Evolutionary conservation across 1,140 invertebrate species (phyloP), one percentile per base, ranked within the genome.

Genomic region (Trichoplusia ni): DNA sequence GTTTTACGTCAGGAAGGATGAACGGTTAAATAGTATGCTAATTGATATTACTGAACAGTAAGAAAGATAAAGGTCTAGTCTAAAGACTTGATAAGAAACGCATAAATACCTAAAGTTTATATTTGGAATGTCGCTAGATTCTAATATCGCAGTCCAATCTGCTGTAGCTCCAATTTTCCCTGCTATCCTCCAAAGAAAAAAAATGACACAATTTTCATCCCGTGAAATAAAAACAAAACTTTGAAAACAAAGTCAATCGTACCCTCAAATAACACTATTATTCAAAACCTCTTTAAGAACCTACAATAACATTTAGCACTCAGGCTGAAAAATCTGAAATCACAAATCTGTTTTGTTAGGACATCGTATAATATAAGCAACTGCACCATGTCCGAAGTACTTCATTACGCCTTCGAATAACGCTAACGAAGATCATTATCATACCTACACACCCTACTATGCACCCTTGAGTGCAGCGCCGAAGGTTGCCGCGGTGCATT

Each of bases 401-500:
- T 69, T 69, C 64, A 72, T 75, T 77, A 75, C 60, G 42, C 61
- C 61, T 60, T 65, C 63, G 75, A 82, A 84, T 82, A 77, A 74
- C 46, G 63, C 67, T 80, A 84, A 80, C 82, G 75, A 84, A 89
- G 82, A 87, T 89, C 74, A 84, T 85, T 89, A 85, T 85, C 82
- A 81, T 78, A 60, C 40, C 69, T 64, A 63, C 71, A 61, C 59
- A 66, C 72, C 76, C 77, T 81, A 84, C 81, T 82, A 82, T 85
- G 82, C 82, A 85, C 84, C 84, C 84, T 87, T 87, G 83, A 86
- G 86, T 86, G 84, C 84, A 84, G 64, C 77, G 71, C 37, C 81
- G 84, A 87, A 89, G 84, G 86, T 87, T 89, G 83, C 77, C 37
- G 44, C 69, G 73, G 86, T 89, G 84, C 86, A 87, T 80, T 89